Evolutionary conservation across 1,140 invertebrate genomes (phyloP).

Genomic region (Lucilia cuprina): DNA sequence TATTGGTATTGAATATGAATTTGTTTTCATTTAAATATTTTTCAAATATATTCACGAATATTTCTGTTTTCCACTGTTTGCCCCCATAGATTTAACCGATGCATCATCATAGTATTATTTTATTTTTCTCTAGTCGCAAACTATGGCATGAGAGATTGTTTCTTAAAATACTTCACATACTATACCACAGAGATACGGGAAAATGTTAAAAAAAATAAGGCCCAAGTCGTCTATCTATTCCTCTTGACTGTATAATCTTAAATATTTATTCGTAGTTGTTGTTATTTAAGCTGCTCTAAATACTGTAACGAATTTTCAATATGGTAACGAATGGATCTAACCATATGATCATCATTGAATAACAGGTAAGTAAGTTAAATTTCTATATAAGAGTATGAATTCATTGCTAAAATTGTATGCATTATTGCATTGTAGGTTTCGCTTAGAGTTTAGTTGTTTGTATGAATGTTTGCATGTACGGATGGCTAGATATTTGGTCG

Average conservation of each 20-base stretch:
- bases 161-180: conserved; percentile 21
- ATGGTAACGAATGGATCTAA: conserved; percentile 35
- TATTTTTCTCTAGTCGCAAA: background rate
- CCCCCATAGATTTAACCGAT: background rate
- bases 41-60: no score
- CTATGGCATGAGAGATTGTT: background rate
- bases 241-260: background rate
- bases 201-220: background rate
- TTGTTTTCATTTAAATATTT: no score
- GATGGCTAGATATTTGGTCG: background rate
- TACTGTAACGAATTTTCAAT: conserved; percentile 34
- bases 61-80: background rate
- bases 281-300: conserved; percentile 28
- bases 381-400: conserved; percentile 4
- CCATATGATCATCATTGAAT: conserved; percentile 23
- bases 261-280: background rate
- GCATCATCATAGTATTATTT: background rate
- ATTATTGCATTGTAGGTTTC: conserved; percentile 12
- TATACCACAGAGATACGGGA: background rate
- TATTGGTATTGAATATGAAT: no score
- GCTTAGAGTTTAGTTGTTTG: background rate
- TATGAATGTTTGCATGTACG: background rate
- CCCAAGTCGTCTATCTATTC: background rate
- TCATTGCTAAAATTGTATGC: background rate
- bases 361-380: conserved; percentile 5